Percentiles rank a stretch among this genome's conserved stretches.
phyloP scores from a whole-genome alignment of 1,140 invertebrate genomes.

The Littorina saxatilis region DNA sequence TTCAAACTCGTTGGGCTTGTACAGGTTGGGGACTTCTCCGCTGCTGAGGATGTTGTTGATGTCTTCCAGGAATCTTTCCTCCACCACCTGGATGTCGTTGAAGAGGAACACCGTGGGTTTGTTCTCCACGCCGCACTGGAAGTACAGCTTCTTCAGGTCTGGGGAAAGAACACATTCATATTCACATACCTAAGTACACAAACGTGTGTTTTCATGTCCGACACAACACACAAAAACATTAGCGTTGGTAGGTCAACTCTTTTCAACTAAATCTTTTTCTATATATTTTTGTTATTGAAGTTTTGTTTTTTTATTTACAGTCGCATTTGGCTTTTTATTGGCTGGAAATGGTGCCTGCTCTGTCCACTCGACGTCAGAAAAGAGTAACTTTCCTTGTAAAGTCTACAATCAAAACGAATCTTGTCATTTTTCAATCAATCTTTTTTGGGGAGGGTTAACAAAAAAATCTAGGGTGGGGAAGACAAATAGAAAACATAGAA shows the following conservation, averaged over 20 bases:
- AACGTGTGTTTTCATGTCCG: not conserved
- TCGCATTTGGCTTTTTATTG: no score
- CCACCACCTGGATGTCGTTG: slow-evolving; percentile 83
- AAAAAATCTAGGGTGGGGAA: no score
- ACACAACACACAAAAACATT: not conserved
- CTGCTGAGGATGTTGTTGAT: slow-evolving; percentile 76
- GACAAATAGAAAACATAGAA: no score
- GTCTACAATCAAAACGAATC: no score
- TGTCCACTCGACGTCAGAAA: no score
- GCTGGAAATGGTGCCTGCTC: no score
- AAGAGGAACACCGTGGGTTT: slow-evolving; percentile 88
- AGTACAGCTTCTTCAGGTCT: slow-evolving; percentile 88
- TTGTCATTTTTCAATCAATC: no score
- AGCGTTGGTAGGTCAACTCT: not conserved
- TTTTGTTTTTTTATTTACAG: no score
- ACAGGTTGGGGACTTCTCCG: slow-evolving; percentile 76
- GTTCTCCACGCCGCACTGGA: slow-evolving; percentile 83
- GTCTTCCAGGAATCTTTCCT: slow-evolving; percentile 76
- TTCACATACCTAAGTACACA: not conserved
- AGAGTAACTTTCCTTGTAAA: no score
- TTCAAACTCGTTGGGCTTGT: slow-evolving; percentile 75
- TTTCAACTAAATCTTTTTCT: no score
- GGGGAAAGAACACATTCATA: slow-evolving; percentile 1
- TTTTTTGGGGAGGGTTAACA: no score
- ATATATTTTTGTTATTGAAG: no score